phyloP scores from a whole-genome alignment of 2,797 vertebrate genomes.

The Eremophila alpestris region DNA sequence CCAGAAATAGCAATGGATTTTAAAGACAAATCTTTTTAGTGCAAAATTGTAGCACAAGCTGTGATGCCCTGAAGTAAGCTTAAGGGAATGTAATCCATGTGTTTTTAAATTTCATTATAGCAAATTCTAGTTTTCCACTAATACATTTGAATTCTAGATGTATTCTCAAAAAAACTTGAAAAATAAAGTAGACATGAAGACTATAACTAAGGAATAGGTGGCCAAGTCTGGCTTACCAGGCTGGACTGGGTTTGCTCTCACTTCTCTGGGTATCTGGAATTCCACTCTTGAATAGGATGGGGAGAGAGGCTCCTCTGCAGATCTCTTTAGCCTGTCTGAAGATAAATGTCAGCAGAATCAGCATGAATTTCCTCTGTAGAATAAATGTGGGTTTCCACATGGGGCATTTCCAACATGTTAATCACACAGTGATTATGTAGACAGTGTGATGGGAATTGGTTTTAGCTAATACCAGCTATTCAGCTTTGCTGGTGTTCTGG shows the following conservation, averaged over 20 bases:
- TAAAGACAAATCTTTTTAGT: not conserved
- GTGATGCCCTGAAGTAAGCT: not conserved
- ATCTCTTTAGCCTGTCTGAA: not conserved
- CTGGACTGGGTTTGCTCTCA: not conserved
- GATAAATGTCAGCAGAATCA: not conserved
- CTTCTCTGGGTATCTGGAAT: not conserved
- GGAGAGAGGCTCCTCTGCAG: fast-evolving
- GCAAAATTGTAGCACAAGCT: not conserved
- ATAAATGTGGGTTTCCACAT: not conserved
- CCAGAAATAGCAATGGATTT: not conserved
- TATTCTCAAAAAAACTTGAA: not conserved
- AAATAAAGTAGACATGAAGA: not conserved
- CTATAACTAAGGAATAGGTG: not conserved
- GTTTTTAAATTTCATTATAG: not conserved
- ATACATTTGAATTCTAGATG: not conserved
- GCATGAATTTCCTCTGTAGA: not conserved
- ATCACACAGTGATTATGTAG: not conserved
- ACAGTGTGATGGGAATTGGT: not conserved
- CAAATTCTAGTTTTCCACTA: not conserved
- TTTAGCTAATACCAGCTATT: not conserved
- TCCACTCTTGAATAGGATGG: not conserved
- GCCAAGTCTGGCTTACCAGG: not conserved
- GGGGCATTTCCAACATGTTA: not conserved
- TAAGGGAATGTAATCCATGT: not conserved
- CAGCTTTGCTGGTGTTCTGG: not conserved